Base-by-base conservation (phyloP, 2,888 invertebrate genomes). In the Lithophane socia region DNA sequence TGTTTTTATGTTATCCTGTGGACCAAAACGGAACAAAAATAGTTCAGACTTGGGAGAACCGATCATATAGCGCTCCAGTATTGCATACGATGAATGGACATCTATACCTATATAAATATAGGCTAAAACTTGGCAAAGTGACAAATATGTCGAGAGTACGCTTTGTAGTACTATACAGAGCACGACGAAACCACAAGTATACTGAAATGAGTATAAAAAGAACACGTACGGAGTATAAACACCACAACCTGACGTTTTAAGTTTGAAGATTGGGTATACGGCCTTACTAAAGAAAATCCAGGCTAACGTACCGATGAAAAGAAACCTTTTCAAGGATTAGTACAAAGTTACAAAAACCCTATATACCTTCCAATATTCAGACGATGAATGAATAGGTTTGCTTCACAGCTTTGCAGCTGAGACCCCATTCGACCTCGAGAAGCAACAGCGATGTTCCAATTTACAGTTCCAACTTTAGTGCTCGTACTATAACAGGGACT, bases 371-470 rank as follows among this genome's bases (percentile, higher is more conserved):
- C 52, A 73, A 70, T 73, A 61, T 21, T 3, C 56, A 42, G 61
- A 56, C 3, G 37, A 5, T n/a, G 18, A 80, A 74, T 60, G 74
- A 74, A 84, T 74, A 70, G 69, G 3, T 12, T 13, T 18, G 13
- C n/a, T 56, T 69, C 47, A 78, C 71, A 80, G 73, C 74, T 73
- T 79, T 61, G 64, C 61, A 37, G 16, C 2, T 29, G 29, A 21
- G 47, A 8, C 21, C 13, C 24, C 24, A 13, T 77, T 21, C 44
- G 47, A 58, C 66, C 61, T 70, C 69, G 47, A 37, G 60, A 73
- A 63, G 56, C 80, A 74, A 84, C 82, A 66, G 65, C 68, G 68
- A 61, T 75, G 82, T 69, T 85, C 85, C 67, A 83, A 83, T 85
- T 85, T 81, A 83, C 29, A 29, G 29, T 29, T 29, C 29, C 29